These are phyloP conservation scores for Drosophila lutescens DNA, from an alignment of 2,888 invertebrate species.

Conservation along the genomic window DNA sequence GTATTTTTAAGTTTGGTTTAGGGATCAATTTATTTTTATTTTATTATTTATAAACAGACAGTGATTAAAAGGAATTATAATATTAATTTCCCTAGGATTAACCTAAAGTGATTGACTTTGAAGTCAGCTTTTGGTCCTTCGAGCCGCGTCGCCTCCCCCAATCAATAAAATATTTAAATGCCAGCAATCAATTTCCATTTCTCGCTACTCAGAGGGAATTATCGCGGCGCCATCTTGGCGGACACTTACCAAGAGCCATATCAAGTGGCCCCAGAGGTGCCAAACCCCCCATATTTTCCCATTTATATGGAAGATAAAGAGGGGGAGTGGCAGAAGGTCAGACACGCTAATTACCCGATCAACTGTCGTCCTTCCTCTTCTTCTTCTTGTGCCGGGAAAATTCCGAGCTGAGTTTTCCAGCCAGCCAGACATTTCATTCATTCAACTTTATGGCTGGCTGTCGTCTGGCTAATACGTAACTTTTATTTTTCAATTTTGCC, in stretches of 20 bases:
- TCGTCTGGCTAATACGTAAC: constrained; percentile 59
- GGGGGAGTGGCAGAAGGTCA: constrained; percentile 50
- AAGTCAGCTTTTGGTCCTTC: constrained; percentile 1
- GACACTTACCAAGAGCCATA: constrained; percentile 33
- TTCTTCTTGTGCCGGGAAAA: constrained; percentile 40
- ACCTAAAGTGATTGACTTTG: background rate
- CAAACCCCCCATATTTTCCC: background rate
- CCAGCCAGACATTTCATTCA: constrained; percentile 73
- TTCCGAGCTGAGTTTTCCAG: constrained; percentile 32
- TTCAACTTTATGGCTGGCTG: constrained; percentile 70
- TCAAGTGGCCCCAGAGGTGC: constrained; percentile 27
- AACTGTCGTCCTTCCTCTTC: constrained; percentile 43
- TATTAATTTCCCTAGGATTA: background rate
- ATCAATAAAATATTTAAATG: constrained; percentile 75
- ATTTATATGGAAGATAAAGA: constrained; percentile 18
- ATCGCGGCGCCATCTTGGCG: constrained; percentile 44
- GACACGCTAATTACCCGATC: constrained; percentile 77
- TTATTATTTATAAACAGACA: too few species aligned
- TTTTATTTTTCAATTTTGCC: constrained; percentile 82
- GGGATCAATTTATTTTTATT: too few species aligned
- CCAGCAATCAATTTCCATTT: constrained; percentile 76
- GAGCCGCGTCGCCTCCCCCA: constrained; percentile 16
- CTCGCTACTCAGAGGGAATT: constrained; percentile 50
- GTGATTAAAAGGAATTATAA: background rate
- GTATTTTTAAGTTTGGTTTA: too few species aligned